Base-by-base conservation (phyloP, 2,888 invertebrate species). In the Caenorhabditis uteleia region DNA sequence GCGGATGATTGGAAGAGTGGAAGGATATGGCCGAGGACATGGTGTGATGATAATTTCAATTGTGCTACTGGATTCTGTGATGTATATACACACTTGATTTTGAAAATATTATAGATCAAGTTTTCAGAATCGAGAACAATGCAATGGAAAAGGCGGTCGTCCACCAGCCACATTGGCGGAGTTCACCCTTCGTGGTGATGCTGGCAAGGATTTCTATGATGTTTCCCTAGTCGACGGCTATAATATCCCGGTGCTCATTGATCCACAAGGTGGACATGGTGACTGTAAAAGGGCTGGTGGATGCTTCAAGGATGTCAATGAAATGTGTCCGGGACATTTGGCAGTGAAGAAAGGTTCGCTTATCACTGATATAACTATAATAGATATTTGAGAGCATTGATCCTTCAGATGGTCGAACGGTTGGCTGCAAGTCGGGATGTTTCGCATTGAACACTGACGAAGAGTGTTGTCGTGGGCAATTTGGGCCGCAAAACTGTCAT, bases 151-250 rank as follows among this genome's bases (percentile, higher is more conserved):
- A 21, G 85, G 85, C n/a, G 86, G 85, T 8, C 77, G 62, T 18
- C 85, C 86, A 2, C 86, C 86, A 39, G 85, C 77, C 3, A 80
- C 84, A 3, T 71, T 86, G 5, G 85, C 84, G 5, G 86, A 87
- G 76, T 85, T 87, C 54, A 85, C 85, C 0, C 74, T 85, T 12
- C 20, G 40, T 14, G 62, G 38, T 14, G 84, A 84, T 4, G 74
- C 69, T 38, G 82, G 78, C 33, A 38, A 66, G 33, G 86, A 87
- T 72, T 86, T 82, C 77, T 87, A 87, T 75, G 87, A 87, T 68
- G 80, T 87, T 50, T 86, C 86, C 21, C 76, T 86, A 27, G 87
- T 87, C 12, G 87, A 87, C 76, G 87, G 87, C 4, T 87, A 84
- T 80, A 87, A 86, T 54, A 51, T 77, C 10, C 75, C 68, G 20